A percentile compares a stretch with the other conserved stretches of the same genome.
Evolutionary conservation across 2,797 vertebrate species (phyloP).

Genomic region (Crocidura indochinensis): DNA sequence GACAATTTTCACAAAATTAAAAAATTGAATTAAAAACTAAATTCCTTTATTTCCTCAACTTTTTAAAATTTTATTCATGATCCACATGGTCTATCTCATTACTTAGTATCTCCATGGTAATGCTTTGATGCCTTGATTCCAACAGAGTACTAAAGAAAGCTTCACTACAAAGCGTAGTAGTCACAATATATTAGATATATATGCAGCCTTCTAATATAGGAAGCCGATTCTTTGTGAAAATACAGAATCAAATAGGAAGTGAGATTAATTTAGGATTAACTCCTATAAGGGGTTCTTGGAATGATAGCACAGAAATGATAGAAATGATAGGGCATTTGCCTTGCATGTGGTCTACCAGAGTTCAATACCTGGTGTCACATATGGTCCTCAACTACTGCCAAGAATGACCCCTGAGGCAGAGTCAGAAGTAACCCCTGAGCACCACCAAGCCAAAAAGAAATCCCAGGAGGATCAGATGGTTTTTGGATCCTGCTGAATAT

Average conservation of each 20-base stretch:
- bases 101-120: neutral
- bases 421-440: no score
- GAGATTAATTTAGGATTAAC: neutral
- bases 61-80: constrained; percentile 32
- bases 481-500: neutral
- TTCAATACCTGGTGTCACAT: no score
- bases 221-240: neutral
- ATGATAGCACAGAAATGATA: no score
- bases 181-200: neutral
- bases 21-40: neutral
- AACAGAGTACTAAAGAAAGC: neutral
- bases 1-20: neutral
- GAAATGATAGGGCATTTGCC: no score
- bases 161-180: neutral
- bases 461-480: neutral
- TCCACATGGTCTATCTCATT: neutral
- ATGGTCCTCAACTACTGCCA: no score
- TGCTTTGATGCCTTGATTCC: neutral
- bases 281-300: no score
- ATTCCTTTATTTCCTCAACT: neutral
- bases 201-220: neutral
- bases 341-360: no score
- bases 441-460: no score
- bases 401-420: no score
- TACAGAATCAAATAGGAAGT: neutral